Evolutionary conservation across 2,113 vertebrate species (phyloP).

Genomic region (Cheilinus undulatus): DNA sequence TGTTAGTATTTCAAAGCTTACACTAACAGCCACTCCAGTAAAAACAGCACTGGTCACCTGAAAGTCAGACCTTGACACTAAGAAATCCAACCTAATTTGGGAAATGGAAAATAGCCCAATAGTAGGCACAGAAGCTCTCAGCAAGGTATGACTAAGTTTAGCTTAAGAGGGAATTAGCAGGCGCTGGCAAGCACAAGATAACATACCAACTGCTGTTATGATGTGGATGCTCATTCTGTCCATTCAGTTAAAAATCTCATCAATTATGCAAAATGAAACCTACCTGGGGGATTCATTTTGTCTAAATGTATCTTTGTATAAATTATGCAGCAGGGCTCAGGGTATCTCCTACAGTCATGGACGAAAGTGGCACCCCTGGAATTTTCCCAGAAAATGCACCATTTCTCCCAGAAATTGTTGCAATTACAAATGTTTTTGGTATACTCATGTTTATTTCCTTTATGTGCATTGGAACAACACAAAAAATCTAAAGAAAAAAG

Average conservation of each 20-base stretch:
- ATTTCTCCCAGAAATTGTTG: too few relatives aligned
- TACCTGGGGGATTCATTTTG: conserved; percentile 10
- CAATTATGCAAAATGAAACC: conserved; percentile 36
- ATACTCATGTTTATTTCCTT: too few relatives aligned
- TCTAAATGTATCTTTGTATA: conserved; percentile 34
- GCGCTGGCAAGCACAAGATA: conserved; percentile 25
- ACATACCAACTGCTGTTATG: conserved; percentile 26
- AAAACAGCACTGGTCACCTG: conserved; percentile 5
- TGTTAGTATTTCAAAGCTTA: neutral
- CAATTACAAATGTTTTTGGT: too few relatives aligned
- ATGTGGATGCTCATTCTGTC: conserved; percentile 3
- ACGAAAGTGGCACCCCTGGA: too few relatives aligned
- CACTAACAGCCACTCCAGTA: neutral
- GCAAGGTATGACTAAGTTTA: conserved; percentile 49
- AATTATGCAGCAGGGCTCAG: conserved; percentile 33
- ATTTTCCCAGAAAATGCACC: too few relatives aligned
- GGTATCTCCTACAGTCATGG: too few relatives aligned
- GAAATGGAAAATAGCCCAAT: conserved; percentile 33
- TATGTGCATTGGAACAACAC: too few relatives aligned
- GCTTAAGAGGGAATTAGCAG: conserved; percentile 63
- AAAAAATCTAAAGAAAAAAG: too few relatives aligned
- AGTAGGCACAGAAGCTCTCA: conserved; percentile 28
- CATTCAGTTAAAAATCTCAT: conserved; percentile 4
- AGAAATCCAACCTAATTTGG: conserved; percentile 50
- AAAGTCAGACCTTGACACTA: conserved; percentile 34